Conservation (phyloP, 2,888 invertebrate genomes). For the Stratiomys singularior region DNA sequence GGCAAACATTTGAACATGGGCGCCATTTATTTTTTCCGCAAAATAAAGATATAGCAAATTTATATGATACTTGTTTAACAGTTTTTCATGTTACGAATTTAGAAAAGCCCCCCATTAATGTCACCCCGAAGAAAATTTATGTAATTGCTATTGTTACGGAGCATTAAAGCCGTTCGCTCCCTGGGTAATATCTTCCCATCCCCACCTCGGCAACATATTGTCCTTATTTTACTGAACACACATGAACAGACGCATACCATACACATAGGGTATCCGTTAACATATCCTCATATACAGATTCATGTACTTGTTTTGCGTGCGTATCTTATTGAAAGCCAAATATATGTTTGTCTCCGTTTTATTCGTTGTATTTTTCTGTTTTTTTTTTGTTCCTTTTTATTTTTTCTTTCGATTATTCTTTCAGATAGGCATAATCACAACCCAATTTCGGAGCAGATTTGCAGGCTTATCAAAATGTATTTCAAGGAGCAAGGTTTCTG, state of each 20-base stretch:
- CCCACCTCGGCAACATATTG: slow-evolving; percentile 15
- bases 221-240: slow-evolving; percentile 5
- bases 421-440: slow-evolving; percentile 13
- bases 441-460: slow-evolving; percentile 17
- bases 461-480: slow-evolving; percentile 7
- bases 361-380: neutral
- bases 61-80: slow-evolving; percentile 33
- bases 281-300: too few relatives aligned
- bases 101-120: slow-evolving; percentile 24
- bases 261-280: neutral
- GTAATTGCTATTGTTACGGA: slow-evolving; percentile 40
- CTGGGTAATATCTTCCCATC: neutral
- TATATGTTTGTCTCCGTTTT: neutral
- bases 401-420: slow-evolving; percentile 11
- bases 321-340: neutral
- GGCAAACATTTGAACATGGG: neutral
- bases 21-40: neutral
- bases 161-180: slow-evolving; percentile 35
- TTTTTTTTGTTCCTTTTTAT: neutral
- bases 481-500: neutral
- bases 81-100: slow-evolving; percentile 35
- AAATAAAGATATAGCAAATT: slow-evolving; percentile 4
- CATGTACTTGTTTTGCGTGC: too few relatives aligned
- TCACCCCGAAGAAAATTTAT: slow-evolving; percentile 40
- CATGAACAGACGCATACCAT: neutral